phyloP scores from a whole-genome alignment of 2,113 vertebrate species.

The Carettochelys insculpta region DNA sequence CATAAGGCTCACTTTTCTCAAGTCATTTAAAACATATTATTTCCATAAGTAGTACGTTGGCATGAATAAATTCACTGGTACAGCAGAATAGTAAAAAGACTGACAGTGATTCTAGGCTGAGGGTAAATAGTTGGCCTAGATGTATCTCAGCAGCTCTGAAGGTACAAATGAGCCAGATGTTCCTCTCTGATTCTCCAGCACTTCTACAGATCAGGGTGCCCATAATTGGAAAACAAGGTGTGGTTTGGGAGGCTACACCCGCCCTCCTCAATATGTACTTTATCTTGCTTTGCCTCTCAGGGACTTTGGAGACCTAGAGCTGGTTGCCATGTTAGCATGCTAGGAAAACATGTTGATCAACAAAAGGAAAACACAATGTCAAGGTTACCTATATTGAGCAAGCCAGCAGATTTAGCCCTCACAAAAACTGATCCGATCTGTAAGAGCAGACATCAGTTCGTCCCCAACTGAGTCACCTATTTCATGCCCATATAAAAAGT shows the following conservation, averaged over 20 bases:
- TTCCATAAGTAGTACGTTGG: background rate
- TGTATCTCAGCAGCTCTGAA: constrained; percentile 15
- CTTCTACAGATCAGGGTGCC: background rate
- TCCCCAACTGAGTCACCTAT: background rate
- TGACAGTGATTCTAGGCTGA: constrained; percentile 24
- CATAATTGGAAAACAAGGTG: background rate
- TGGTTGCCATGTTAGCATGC: background rate
- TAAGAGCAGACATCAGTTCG: background rate
- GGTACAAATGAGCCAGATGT: background rate
- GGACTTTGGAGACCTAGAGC: background rate
- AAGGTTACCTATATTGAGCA: background rate
- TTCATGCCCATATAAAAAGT: background rate
- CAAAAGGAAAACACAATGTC: background rate
- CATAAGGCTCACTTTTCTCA: constrained; percentile 31
- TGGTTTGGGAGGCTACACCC: background rate
- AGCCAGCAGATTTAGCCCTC: background rate
- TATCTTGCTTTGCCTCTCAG: background rate
- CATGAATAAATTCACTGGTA: constrained; percentile 46
- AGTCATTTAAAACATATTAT: constrained; percentile 55
- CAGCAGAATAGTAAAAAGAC: constrained; percentile 38
- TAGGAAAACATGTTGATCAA: background rate
- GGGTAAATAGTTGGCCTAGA: constrained; percentile 20
- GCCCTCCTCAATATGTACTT: background rate
- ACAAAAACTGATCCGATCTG: background rate
- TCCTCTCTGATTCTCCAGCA: background rate